These are phyloP conservation scores for Ictalurus furcatus DNA, from an alignment of 2,113 vertebrate genomes.

Conservation along the genomic window DNA sequence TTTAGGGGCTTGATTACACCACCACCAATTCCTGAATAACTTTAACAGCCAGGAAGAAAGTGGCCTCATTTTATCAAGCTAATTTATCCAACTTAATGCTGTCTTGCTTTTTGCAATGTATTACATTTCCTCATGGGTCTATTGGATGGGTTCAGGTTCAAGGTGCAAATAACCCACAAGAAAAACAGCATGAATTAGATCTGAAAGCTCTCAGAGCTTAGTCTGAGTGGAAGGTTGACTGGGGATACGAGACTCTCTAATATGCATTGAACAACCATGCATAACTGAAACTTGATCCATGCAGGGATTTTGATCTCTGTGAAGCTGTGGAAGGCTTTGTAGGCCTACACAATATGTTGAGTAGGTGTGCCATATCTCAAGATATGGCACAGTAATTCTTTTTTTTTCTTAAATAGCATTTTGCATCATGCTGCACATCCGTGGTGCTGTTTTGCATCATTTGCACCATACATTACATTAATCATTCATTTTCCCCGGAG, in stretches of 20 bases:
- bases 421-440: neutral
- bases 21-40: neutral
- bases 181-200: neutral
- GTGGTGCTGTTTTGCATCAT: neutral
- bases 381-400: neutral
- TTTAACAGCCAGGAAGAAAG: neutral
- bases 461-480: neutral
- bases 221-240: neutral
- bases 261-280: neutral
- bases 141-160: neutral
- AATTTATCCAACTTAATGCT: neutral
- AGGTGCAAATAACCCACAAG: neutral
- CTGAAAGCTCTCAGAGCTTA: neutral
- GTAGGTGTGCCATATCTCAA: neutral
- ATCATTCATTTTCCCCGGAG: neutral
- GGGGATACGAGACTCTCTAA: neutral
- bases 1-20: neutral
- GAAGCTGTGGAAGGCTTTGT: neutral
- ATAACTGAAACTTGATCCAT: neutral
- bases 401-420: neutral
- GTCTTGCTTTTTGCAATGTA: neutral
- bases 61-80: neutral
- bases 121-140: constrained; percentile 1
- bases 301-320: neutral
- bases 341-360: neutral